Conservation (phyloP, 53 echinoderm and acorn worm genomes). For the Zoroaster sp. region DNA sequence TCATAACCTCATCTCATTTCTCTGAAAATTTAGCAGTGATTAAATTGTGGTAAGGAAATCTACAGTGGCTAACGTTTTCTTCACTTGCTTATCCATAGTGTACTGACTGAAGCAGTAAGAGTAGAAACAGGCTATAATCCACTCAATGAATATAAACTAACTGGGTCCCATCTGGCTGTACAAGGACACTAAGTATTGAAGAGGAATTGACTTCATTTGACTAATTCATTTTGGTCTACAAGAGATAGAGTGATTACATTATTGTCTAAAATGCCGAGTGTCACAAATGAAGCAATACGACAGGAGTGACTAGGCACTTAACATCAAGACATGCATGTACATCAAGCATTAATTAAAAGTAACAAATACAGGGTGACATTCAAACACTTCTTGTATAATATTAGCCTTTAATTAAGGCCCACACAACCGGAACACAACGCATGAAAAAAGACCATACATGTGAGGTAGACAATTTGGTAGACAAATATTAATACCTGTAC, state of each 20-base stretch:
- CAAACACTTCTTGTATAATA: no score
- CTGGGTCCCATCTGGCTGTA: conserved; percentile 39
- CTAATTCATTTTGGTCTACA: conserved; percentile 8
- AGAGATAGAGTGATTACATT: conserved; percentile 37
- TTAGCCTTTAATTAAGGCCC: no score
- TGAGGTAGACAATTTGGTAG: not conserved
- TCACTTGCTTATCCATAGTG: not conserved
- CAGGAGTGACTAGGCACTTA: conserved; percentile 16
- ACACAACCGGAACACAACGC: not conserved
- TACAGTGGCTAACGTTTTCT: not conserved
- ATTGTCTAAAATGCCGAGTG: conserved; percentile 25
- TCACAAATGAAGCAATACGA: not conserved
- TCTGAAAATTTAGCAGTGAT: not conserved
- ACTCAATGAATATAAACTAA: not conserved
- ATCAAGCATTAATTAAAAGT: no score
- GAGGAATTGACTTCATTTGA: conserved; percentile 30
- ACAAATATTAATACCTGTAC: no score
- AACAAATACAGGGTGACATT: no score
- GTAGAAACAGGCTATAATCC: not conserved
- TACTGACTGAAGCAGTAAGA: not conserved
- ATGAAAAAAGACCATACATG: not conserved
- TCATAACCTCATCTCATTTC: not conserved
- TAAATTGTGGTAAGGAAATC: not conserved
- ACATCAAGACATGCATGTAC: not conserved
- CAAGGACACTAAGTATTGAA: conserved; percentile 35